Evolutionary conservation across 1,140 invertebrate species (phyloP).

Genomic region (Drosophila athabasca): DNA sequence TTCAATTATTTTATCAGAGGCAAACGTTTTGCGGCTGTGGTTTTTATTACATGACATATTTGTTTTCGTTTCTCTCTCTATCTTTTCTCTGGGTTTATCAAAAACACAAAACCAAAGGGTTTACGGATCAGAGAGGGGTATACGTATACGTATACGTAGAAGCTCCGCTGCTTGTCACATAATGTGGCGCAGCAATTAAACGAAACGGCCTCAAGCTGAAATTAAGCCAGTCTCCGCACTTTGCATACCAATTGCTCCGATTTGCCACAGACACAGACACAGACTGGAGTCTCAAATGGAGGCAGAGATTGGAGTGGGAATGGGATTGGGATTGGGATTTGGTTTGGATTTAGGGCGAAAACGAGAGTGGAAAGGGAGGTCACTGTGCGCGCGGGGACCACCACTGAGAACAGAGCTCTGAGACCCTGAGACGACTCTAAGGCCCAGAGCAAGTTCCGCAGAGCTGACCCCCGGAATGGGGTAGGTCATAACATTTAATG

Average conservation of each 20-base stretch:
- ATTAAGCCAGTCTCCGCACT: conserved; percentile 74
- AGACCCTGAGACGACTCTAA: too few species aligned
- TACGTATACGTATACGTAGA: conserved; percentile 8
- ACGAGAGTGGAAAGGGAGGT: too few species aligned
- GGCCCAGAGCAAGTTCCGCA: conserved; percentile 26
- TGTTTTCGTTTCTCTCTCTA: conserved; percentile 25
- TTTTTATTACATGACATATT: conserved; percentile 80
- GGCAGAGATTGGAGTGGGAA: conserved; percentile 4
- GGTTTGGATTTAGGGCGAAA: too few species aligned
- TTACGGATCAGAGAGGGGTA: background rate
- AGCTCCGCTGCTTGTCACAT: conserved; percentile 78
- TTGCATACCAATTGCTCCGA: conserved; percentile 71
- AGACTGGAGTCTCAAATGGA: conserved; percentile 18
- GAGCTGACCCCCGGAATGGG: conserved; percentile 18
- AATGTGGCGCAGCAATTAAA: conserved; percentile 81
- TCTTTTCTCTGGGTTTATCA: conserved; percentile 8
- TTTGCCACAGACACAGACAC: background rate
- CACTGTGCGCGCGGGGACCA: too few species aligned
- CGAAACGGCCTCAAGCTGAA: conserved; percentile 64
- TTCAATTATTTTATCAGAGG: conserved; percentile 79
- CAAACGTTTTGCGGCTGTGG: conserved; percentile 66
- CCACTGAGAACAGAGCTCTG: background rate
- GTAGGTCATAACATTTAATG: conserved; percentile 59
- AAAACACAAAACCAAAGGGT: conserved; percentile 23
- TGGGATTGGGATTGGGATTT: too few species aligned